Base-by-base conservation (phyloP, 2,113 vertebrate genomes). In the Rhagologus leucostigma region DNA sequence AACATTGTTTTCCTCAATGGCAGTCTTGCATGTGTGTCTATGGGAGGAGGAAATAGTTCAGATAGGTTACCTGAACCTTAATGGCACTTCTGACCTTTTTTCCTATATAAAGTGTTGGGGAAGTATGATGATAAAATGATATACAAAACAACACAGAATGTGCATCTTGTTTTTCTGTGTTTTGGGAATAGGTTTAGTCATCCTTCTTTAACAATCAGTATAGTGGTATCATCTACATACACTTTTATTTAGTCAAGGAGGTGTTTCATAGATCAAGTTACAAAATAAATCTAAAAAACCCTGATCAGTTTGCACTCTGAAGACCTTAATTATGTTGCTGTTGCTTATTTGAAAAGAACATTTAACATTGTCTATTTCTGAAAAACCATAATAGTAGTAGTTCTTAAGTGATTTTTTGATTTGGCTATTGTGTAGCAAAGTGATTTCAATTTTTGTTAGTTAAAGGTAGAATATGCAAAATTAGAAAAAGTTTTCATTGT, bases 201-300 rank as follows among this genome's bases (percentile, higher is more conserved):
- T 39, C 10, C 57, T 86, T 65, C 39, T 69, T 74, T 24, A 42
- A 35, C 18, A 12, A 3, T 69, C 3, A 6, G 2, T 42, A 3
- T 33, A 19, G 30, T 20, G 13, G 7, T 55, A 20, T 73, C 7
- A n/a, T 33, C 30, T 64, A 13, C 0, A 1, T 63, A 6, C 0
- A 0, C 10, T 90, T 74, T 30, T 50, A 44, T 68, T 78, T 79
- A 79, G 29, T 55, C 11, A 47, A 64, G 37, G 19, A 37, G 6
- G 4, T 75, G 8, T 65, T 92, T 73, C 4, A 5, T 44, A 2
- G 47, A 27, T 75, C 33, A 71, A 68, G 23, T 42, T n/a, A n/a
- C 10, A 68, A 85, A 86, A 71, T n/a, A 5, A 59, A 32, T 57
- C 80, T 47, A 7, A 41, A 60, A 55, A 44, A 22, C 16, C 16